phyloP scores from a whole-genome alignment of 1,140 invertebrate species.

The Trinorchestia longiramus region DNA sequence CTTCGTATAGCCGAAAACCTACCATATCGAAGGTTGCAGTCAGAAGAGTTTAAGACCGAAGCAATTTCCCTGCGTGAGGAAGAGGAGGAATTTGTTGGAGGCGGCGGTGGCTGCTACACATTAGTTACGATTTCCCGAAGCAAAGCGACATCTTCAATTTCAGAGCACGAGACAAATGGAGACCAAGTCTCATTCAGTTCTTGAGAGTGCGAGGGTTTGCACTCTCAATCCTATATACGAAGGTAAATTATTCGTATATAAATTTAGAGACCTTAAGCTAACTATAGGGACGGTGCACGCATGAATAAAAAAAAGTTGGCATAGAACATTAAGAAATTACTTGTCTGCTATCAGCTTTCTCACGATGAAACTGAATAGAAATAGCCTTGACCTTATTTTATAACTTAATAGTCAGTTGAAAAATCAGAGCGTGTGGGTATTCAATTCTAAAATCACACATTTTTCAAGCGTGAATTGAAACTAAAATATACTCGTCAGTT shows the following conservation, averaged over 20 bases:
- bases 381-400: neutral
- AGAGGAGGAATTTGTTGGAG: constrained; percentile 48
- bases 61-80: constrained; percentile 18
- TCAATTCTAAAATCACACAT: neutral
- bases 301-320: neutral
- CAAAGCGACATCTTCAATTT: constrained; percentile 55
- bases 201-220: constrained; percentile 36
- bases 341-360: neutral
- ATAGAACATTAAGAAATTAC: too few species aligned
- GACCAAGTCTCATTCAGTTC: constrained; percentile 51
- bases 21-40: constrained; percentile 2
- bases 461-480: neutral
- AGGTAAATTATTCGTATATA: neutral
- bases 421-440: neutral
- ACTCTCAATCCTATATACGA: neutral
- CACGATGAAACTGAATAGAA: neutral
- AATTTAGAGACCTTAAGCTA: neutral
- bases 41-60: constrained; percentile 21
- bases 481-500: neutral
- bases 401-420: neutral
- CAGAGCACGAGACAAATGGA: constrained; percentile 52
- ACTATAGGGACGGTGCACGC: neutral
- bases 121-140: constrained; percentile 55
- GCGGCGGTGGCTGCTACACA: constrained; percentile 22
- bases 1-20: neutral